Evolutionary conservation across 2,113 vertebrate genomes (phyloP), one percentile per base, ranked within the genome.

Genomic region (Microtus richardsoni): DNA sequence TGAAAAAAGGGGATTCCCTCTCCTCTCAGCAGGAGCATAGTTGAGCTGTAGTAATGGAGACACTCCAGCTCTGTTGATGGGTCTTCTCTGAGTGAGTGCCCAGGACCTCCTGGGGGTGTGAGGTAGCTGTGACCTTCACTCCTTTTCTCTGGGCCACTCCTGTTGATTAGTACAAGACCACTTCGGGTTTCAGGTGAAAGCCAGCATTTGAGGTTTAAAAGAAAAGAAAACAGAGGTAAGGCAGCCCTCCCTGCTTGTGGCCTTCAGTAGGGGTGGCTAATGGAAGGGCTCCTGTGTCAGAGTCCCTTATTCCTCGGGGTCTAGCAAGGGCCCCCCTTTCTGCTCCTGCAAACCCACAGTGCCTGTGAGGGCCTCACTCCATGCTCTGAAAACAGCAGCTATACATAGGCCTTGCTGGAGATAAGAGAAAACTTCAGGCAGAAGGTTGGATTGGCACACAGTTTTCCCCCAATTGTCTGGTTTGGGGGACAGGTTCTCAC

Each of bases 251-350:
- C 58, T 13, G 21, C 5, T 30, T 28, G 52, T 58, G 68, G 64
- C 52, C 41, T 74, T 93, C 71, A 26, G 80, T n/a, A 66, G 52
- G 41, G 74, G 39, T 39, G 60, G 80, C 96, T 93, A 88, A 92
- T 93, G 39, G 78, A 91, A 79, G 24, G 66, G 75, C 41, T 92
- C 73, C 47, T 71, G 54, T 91, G 62, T 92, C 73, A 87, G 52
- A 24, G 58, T 58, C 58, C 95, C 93, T 96, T 93, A 93, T 95
- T 95, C 94, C 96, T 95, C 54, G 49, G 85, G 68, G 24, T 94
- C 74, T 95, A 92, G 90, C 93, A 93, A 44, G n/a, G 95, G 79
- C 79, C 79, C 95, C 83, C 66, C 92, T 68, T 95, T 62, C 58
- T 79, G 96, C 85, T 95, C 70, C 75, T 95, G 26, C 64, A 95